Conservation (phyloP, 2,113 vertebrate genomes). For the Gallinago jamesoni region DNA sequence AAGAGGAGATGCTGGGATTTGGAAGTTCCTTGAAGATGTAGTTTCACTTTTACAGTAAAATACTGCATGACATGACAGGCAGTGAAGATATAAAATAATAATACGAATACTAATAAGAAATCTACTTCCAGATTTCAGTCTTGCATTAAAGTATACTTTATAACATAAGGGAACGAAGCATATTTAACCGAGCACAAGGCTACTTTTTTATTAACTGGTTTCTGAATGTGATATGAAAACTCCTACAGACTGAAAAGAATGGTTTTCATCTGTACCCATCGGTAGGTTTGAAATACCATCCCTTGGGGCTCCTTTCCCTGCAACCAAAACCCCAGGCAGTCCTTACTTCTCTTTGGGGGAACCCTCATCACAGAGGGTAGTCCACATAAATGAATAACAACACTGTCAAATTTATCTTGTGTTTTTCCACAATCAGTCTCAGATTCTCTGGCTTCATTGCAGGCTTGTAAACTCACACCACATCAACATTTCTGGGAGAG, state of each 20-base stretch:
- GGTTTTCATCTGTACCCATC: background rate
- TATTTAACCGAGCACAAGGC: background rate
- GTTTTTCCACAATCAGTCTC: background rate
- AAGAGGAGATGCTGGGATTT: background rate
- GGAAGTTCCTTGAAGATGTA: background rate
- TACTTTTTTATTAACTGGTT: background rate
- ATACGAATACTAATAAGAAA: background rate
- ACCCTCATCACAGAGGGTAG: background rate
- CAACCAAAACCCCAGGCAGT: background rate
- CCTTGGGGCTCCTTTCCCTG: background rate
- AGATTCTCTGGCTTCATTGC: background rate
- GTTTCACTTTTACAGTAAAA: background rate
- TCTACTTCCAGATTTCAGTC: background rate
- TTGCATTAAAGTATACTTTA: background rate
- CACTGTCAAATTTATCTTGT: background rate
- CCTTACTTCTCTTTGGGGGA: background rate
- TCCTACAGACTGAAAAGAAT: background rate
- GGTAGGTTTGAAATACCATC: background rate
- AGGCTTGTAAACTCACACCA: background rate
- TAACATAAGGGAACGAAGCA: background rate
- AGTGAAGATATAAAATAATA: background rate
- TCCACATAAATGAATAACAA: background rate
- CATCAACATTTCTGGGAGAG: background rate
- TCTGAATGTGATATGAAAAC: background rate
- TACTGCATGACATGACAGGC: background rate